Base-by-base conservation (phyloP, 1,140 invertebrate genomes). In the Solen grandis region DNA sequence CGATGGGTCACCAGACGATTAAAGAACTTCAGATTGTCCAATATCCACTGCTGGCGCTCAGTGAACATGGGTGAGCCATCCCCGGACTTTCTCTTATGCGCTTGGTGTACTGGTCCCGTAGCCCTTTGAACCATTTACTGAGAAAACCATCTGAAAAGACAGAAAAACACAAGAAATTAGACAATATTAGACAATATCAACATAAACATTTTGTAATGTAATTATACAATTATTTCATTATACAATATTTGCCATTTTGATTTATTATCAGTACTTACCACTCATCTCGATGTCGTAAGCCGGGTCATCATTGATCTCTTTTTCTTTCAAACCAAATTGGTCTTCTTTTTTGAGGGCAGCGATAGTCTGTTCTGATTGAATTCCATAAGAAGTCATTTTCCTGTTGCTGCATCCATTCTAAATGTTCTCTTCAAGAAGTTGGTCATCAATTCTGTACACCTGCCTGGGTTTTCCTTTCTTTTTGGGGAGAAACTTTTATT, bases 191-290 rank as follows among this genome's bases (percentile, higher is more conserved):
- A n/a, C n/a, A n/a, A n/a, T n/a, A n/a, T n/a, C 46, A 50, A 50
- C 46, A 50, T 50, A 50, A 50, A 50, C 46, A 50, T 50, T 50
- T 50, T 50, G 46, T 50, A 13, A 50, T 50, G 46, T 50, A 50
- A 50, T 50, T 50, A 50, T 50, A 50, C 46, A 50, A 50, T 50
- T 50, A 50, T 50, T 50, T 50, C 46, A 50, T 50, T 50, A 50
- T n/a, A 50, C 46, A 50, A 50, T 13, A 14, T 50, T 50, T 50
- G 46, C 46, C 46, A 50, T 50, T n/a, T 50, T 50, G n/a, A 50
- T 50, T 50, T 50, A 50, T 50, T 14, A 50, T 50, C n/a, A n/a
- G n/a, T n/a, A n/a, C n/a, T n/a, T n/a, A n/a, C n/a, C n/a, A n/a
- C n/a, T n/a, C n/a, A n/a, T n/a, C n/a, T n/a, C n/a, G n/a, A n/a